Base-by-base conservation (phyloP, 2,797 vertebrate genomes). In the Pangasius sanitwongsei region DNA sequence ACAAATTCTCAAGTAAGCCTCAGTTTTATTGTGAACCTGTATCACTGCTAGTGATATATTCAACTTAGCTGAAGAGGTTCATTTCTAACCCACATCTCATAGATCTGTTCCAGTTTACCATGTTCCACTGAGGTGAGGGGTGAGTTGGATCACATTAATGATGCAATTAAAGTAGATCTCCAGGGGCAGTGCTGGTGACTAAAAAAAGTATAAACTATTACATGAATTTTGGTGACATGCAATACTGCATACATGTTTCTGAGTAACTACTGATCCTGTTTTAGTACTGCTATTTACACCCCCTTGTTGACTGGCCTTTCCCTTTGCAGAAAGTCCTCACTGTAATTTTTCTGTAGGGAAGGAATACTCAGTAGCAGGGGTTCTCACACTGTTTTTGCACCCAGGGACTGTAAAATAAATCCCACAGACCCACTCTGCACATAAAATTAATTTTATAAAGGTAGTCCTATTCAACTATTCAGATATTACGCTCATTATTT, bases 1-100 rank as follows among this genome's bases (percentile, higher is more conserved):
- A 93, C 92, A 75, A 93, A 94, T 91, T 92, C 94, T 83, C 95
- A 95, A 94, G 95, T 96, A 90, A 85, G 89, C 83, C 20, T 28
- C 18, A 20, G 6, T 53, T 53, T 53, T 53, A n/a, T 41, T 25
- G 15, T 11, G 12, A 31, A 55, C 28, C n/a, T 31, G 1, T 16
- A 53, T 28, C 44, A 77, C 20, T 50, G 18, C 12, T 81, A 8
- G 4, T 57, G n/a, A 81, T 37, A 80, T 48, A 23, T 25, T 37
- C 70, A 74, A 75, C 4, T 20, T 55, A 7, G 18, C 28, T 81
- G n/a, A 81, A 81, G 37, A 31, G 4, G 6, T 78, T 78, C 9
- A 77, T 77, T 77, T 53, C 6, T 18, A 77, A 50, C 44, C 74
- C 74, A 78, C n/a, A 20, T 80, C 50, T 31, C n/a, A n/a, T 50